Evolutionary conservation across 2,888 invertebrate species (phyloP), one percentile per base, ranked within the genome.

Genomic region (Euphydryas editha): DNA sequence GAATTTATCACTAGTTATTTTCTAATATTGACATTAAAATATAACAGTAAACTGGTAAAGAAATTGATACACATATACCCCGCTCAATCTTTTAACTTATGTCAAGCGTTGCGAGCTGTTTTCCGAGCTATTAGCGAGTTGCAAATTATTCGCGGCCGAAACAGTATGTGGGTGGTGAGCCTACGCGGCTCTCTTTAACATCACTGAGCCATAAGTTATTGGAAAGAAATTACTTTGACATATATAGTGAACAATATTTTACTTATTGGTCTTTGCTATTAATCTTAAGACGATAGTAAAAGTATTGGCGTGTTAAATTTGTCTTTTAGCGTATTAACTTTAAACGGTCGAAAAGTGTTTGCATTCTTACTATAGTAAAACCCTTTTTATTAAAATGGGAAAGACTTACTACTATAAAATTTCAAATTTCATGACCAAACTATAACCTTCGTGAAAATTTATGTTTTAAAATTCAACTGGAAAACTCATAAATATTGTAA

Each of bases 41-140:
- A 30, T 30, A 30, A n/a, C n/a, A 30, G 30, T 8, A 30, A 30
- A 30, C n/a, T n/a, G 30, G 30, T 30, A 7, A 30, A 30, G 30
- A 30, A 30, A 30, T 7, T 4, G 13, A 17, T 17, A 58, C 7
- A 2, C 8, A 20, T 24, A 18, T n/a, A 10, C 24, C 39, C 18
- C 55, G 62, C 56, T 56, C 17, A 15, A 24, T 57, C 66, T 62
- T 59, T 62, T 63, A 56, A 69, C 68, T 78, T 78, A 71, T 54
- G 69, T 73, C 76, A 73, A 51, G 59, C 54, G 39, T 58, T 66
- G 65, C 72, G 68, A 71, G 71, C 56, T 67, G 44, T 60, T 79
- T 78, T 74, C 72, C 79, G 75, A 81, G 81, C 81, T 85, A 88
- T 87, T 90, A 90, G 87, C 87, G 84, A 88, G 87, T 86, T 88